These are phyloP conservation scores for Schmidtea mediterranea DNA, from an alignment of 1,140 invertebrate species.

Conservation along the genomic window DNA sequence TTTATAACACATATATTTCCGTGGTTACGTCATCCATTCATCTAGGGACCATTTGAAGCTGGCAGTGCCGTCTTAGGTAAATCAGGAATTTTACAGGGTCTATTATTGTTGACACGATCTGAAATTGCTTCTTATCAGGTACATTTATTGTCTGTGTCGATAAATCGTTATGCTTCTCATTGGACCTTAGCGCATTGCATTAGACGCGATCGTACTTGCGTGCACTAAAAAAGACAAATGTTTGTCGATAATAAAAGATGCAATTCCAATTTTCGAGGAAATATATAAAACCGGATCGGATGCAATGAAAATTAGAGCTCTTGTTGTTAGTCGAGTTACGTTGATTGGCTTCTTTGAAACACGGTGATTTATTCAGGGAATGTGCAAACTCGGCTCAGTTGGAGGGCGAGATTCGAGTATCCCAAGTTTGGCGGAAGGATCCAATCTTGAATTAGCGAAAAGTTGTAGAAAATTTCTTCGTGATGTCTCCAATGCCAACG, in stretches of 20 bases:
- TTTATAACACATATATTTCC: no score
- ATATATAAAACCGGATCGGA: constrained; percentile 71
- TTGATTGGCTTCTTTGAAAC: neutral
- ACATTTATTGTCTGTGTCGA: constrained; percentile 5
- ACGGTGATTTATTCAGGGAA: constrained; percentile 31
- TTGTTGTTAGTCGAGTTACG: constrained; percentile 21
- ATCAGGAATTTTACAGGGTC: constrained; percentile 79
- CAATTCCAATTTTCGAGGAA: constrained; percentile 69
- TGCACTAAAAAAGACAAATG: constrained; percentile 92
- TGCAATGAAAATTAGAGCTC: constrained; percentile 40
- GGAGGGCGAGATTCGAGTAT: constrained; percentile 80
- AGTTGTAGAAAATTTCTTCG: constrained; percentile 46
- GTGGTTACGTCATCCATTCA: neutral
- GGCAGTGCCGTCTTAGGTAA: constrained; percentile 66
- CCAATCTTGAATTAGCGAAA: constrained; percentile 63
- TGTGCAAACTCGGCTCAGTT: constrained; percentile 81
- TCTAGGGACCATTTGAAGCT: constrained; percentile 56
- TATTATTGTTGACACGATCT: constrained; percentile 73
- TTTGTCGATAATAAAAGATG: constrained; percentile 57
- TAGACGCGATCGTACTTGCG: constrained; percentile 78
- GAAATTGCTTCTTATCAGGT: constrained; percentile 49
- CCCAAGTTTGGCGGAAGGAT: constrained; percentile 72
- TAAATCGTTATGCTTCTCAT: neutral
- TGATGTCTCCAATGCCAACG: constrained; percentile 30
- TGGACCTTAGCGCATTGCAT: constrained; percentile 31